A percentile compares a stretch with the other conserved stretches of the same genome.
Conservation (phyloP, 30 jellyfish, hydroid and myxozoan species). For the Sanderia malayensis region DNA sequence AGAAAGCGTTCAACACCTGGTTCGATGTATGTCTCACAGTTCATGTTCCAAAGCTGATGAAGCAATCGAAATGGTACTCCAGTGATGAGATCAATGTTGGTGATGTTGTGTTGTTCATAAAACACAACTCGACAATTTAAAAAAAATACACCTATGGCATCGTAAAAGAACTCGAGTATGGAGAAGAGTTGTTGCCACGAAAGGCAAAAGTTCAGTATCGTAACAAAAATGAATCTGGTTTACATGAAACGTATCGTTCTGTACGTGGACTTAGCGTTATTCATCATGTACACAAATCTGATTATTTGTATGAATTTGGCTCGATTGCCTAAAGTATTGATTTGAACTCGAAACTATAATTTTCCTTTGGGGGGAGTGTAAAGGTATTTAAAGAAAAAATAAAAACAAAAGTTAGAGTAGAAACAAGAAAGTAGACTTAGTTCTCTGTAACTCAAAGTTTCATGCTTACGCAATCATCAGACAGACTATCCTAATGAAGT, state of each 20-base stretch:
- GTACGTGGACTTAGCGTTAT: slow-evolving; percentile 1
- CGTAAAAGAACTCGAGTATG: not conserved
- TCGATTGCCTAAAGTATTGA: not conserved
- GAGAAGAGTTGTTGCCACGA: not conserved
- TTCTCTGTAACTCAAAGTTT: too few relatives aligned
- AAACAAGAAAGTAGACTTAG: too few relatives aligned
- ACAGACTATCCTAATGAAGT: too few relatives aligned
- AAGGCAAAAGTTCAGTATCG: not conserved
- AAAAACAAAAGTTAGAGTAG: too few relatives aligned
- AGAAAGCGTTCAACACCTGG: slow-evolving; percentile 7
- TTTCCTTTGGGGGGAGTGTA: not conserved
- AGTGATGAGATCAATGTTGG: not conserved
- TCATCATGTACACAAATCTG: slow-evolving; percentile 5
- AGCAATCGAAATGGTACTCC: not conserved
- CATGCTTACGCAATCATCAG: too few relatives aligned
- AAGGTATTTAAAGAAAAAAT: too few relatives aligned
- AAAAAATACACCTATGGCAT: not conserved
- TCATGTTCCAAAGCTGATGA: slow-evolving; percentile 11
- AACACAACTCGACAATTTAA: not conserved
- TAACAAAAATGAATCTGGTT: not conserved
- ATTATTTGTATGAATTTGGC: not conserved
- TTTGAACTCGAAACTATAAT: not conserved
- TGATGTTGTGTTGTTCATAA: not conserved
- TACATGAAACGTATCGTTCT: slow-evolving; percentile 9
- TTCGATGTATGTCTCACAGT: slow-evolving; percentile 12